Percentiles rank a stretch among this genome's conserved stretches.
These are phyloP conservation scores for Eupithecia insigniata DNA, from an alignment of 2,888 invertebrate genomes.

Conservation along the genomic window DNA sequence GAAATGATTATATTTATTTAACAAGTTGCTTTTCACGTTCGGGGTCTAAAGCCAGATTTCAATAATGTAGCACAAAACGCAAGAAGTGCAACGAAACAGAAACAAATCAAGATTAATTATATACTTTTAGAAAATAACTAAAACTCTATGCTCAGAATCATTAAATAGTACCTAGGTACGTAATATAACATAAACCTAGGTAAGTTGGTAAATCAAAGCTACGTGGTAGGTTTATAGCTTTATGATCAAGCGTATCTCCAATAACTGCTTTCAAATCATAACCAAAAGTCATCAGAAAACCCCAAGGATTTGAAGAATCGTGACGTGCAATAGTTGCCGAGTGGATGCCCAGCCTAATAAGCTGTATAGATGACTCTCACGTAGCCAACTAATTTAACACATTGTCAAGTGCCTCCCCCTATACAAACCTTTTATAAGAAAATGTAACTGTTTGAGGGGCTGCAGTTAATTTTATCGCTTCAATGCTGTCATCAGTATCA, in stretches of 20 bases:
- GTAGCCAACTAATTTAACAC: slow-evolving; percentile 71
- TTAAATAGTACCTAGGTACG: neutral
- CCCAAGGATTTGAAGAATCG: neutral
- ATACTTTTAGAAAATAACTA: neutral
- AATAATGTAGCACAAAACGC: neutral
- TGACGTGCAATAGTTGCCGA: neutral
- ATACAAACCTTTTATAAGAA: slow-evolving; percentile 55
- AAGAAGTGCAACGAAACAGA: too few relatives aligned
- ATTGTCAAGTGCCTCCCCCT: slow-evolving; percentile 59
- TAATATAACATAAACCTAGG: neutral
- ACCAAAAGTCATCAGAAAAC: neutral
- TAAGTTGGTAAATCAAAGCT: neutral
- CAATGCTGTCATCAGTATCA: slow-evolving; percentile 6
- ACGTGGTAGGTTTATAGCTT: neutral
- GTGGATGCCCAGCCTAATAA: slow-evolving; percentile 36
- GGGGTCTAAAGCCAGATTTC: neutral
- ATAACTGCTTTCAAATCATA: neutral
- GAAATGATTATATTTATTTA: slow-evolving; percentile 43
- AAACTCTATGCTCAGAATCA: neutral
- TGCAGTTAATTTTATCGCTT: slow-evolving; percentile 19
- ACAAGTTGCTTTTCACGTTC: slow-evolving; percentile 41
- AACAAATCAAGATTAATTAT: too few relatives aligned
- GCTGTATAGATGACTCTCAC: slow-evolving; percentile 66
- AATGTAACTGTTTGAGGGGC: slow-evolving; percentile 55
- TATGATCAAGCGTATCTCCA: neutral